Evolutionary conservation across 2,888 invertebrate species (phyloP).

Genomic region (Ashinkailepas kermadecensis): DNA sequence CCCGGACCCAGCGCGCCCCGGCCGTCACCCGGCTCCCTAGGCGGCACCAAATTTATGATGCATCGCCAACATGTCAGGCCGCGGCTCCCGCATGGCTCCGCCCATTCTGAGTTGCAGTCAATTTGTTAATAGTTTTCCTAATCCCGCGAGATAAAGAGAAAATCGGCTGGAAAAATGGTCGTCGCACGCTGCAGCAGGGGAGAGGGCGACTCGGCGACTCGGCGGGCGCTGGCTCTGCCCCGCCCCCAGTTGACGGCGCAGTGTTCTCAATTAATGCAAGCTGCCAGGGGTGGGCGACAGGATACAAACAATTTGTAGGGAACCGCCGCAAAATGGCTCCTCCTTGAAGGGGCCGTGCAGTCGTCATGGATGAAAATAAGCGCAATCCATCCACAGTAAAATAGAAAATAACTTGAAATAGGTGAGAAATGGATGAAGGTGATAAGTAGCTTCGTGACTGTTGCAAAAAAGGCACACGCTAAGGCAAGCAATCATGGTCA

Average conservation of each 20-base stretch:
- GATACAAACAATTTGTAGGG: too few relatives aligned
- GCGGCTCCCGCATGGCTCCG: background rate
- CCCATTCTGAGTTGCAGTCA: conserved; percentile 18
- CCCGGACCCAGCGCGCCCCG: too few relatives aligned
- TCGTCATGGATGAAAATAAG: too few relatives aligned
- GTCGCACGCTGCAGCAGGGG: conserved; percentile 54
- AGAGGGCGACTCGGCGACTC: conserved; percentile 61
- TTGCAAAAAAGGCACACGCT: too few relatives aligned
- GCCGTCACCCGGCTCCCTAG: background rate
- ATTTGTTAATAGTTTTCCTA: conserved; percentile 19
- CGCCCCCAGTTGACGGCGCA: conserved; percentile 43
- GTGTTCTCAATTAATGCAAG: conserved; percentile 42
- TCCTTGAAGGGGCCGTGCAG: too few relatives aligned
- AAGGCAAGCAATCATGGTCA: too few relatives aligned
- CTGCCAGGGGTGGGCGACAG: conserved; percentile 53
- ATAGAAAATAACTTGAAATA: too few relatives aligned
- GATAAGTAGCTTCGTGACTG: too few relatives aligned
- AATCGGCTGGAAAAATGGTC: conserved; percentile 7
- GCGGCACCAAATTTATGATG: background rate
- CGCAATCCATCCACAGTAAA: too few relatives aligned
- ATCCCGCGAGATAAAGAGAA: conserved; percentile 11
- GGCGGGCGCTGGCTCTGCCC: conserved; percentile 47
- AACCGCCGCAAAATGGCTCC: too few relatives aligned
- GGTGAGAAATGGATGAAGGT: too few relatives aligned
- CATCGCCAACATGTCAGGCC: background rate